Base-by-base conservation (phyloP, 2,797 vertebrate species). In the Spinibarbus caldwelli region DNA sequence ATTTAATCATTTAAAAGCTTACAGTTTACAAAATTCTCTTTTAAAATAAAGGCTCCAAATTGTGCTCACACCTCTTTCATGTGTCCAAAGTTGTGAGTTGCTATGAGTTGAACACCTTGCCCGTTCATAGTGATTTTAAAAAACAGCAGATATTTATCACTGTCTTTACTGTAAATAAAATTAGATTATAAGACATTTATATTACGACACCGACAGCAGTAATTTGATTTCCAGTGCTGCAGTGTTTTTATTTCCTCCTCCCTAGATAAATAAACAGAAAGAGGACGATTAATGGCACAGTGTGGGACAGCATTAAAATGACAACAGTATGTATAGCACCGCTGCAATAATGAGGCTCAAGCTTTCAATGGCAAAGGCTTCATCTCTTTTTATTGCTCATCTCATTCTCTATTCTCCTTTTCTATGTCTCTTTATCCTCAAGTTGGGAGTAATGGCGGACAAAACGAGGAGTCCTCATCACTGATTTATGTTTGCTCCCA, bases 401-500 rank as follows among this genome's bases (percentile, higher is more conserved):
- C 31, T 82, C 17, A 70, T 64, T 80, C 77, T 75, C 14, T 41
- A 68, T 85, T 76, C 78, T 73, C 47, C 72, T 78, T 72, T 72
- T 57, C n/a, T 10, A 36, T 23, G 70, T 77, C 71, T 80, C 72
- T 81, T 31, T 78, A 72, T 82, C 43, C 15, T 82, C 64, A 72
- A 77, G 57, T 62, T 71, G 29, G 81, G 49, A 78, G 45, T 70
- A 78, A 81, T 45, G 38, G 75, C 36, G n/a, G 64, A 85, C 83
- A 86, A 88, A 87, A 80, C 34, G 7, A 67, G 80, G 80, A 81
- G 77, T 77, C 80, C 83, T 89, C 83, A 89, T 86, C 52, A 82
- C 62, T 89, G 86, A 90, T 89, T 90, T 86, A 89, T 84, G 76
- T 75, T 78, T 47, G 41, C 38, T 79, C 67, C 80, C 31, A 9